These are phyloP conservation scores for Burhinus oedicnemus DNA, from an alignment of 2,113 vertebrate species.

Conservation along the genomic window DNA sequence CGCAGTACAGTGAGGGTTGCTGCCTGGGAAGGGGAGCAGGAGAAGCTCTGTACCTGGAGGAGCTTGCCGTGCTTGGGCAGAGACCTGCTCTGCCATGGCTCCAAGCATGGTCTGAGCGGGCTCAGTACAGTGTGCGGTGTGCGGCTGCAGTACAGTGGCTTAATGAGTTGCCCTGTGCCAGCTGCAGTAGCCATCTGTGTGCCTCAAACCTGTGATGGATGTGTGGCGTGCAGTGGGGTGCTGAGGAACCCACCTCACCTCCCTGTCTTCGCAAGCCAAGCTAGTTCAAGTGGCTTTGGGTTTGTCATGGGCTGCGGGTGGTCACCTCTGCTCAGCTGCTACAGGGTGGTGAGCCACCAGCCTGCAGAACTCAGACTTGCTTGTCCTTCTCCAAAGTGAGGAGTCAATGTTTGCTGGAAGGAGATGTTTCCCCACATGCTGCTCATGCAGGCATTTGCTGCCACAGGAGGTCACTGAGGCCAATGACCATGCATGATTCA, in stretches of 20 bases:
- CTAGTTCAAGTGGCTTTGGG: neutral
- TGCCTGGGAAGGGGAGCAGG: neutral
- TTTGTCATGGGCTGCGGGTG: neutral
- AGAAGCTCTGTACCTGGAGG: neutral
- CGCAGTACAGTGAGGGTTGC: accelerated
- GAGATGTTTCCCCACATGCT: neutral
- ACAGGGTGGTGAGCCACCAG: neutral
- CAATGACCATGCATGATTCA: neutral
- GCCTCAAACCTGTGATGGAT: accelerated
- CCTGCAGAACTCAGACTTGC: neutral
- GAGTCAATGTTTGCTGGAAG: neutral
- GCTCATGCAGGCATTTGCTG: neutral
- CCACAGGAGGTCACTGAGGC: neutral
- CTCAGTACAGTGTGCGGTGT: no score
- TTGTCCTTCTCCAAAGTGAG: neutral
- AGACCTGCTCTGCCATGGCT: neutral
- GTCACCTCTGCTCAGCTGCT: neutral
- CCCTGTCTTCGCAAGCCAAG: neutral
- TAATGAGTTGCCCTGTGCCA: neutral
- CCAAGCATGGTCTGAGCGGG: neutral
- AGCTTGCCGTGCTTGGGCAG: neutral
- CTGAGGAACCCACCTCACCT: neutral
- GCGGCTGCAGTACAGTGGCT: neutral
- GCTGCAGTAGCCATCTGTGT: neutral
- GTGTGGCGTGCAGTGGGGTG: accelerated